These are phyloP conservation scores for Pasiphila rectangulata DNA, from an alignment of 2,888 invertebrate species.

Conservation along the genomic window DNA sequence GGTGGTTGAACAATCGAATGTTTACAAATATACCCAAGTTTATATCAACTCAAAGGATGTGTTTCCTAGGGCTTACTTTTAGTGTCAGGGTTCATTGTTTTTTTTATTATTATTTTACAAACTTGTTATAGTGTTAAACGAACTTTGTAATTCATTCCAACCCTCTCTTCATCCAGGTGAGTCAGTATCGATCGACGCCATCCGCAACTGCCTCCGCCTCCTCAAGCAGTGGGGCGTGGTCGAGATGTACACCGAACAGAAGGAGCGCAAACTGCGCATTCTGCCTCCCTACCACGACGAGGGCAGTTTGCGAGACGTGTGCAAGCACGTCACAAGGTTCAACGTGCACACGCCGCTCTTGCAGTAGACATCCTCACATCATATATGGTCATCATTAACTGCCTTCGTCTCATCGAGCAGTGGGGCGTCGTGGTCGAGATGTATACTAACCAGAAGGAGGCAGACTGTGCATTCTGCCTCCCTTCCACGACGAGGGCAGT, in stretches of 20 bases:
- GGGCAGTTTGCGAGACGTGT: constrained; percentile 42
- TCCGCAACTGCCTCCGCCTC: constrained; percentile 91
- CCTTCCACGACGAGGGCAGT: constrained; percentile 45
- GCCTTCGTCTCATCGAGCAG: constrained; percentile 87
- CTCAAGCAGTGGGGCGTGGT: constrained; percentile 91
- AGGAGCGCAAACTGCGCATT: constrained; percentile 50
- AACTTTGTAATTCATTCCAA: too few species aligned
- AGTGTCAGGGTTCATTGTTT: too few species aligned
- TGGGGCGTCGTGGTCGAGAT: constrained; percentile 89
- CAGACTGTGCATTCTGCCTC: constrained; percentile 46
- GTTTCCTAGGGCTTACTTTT: too few species aligned
- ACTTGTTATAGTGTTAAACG: too few species aligned
- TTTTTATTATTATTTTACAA: too few species aligned
- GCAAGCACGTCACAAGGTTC: constrained; percentile 57
- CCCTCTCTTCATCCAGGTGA: constrained; percentile 85
- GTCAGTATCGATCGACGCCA: constrained; percentile 91
- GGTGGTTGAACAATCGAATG: too few species aligned
- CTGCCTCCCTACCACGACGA: constrained; percentile 49
- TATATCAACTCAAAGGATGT: too few species aligned
- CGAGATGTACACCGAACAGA: constrained; percentile 72
- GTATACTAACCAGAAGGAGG: constrained; percentile 52
- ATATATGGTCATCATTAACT: neutral
- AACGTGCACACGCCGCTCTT: constrained; percentile 58
- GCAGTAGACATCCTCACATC: constrained; percentile 6
- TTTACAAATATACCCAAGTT: too few species aligned